Evolutionary conservation across 2,888 invertebrate species (phyloP).

Genomic region (Pocota personata): DNA sequence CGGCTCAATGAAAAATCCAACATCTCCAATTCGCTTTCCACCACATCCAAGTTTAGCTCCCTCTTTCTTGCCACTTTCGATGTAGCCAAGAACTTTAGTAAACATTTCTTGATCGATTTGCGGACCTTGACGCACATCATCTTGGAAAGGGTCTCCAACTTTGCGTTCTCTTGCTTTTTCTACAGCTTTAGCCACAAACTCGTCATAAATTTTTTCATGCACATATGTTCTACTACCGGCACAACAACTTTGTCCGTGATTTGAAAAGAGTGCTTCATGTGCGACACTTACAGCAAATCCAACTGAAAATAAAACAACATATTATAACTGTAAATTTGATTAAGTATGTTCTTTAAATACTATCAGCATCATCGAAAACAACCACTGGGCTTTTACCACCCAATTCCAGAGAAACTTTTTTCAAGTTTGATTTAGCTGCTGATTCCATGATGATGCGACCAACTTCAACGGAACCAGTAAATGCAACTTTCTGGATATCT

Average conservation of each 20-base stretch:
- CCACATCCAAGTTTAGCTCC: conserved; percentile 92
- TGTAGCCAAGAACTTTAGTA: conserved; percentile 89
- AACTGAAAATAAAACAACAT: conserved; percentile 81
- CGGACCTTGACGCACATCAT: conserved; percentile 89
- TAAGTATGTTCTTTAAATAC: conserved; percentile 81
- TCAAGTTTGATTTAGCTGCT: conserved; percentile 90
- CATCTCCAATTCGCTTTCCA: conserved; percentile 87
- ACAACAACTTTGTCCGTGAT: conserved; percentile 92
- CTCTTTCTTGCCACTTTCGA: conserved; percentile 90
- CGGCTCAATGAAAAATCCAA: conserved; percentile 90
- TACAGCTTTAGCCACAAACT: conserved; percentile 90
- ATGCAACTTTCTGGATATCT: conserved; percentile 90
- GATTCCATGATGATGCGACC: conserved; percentile 84
- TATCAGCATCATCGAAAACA: conserved; percentile 90
- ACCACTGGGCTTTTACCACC: conserved; percentile 96
- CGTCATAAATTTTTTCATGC: conserved; percentile 93
- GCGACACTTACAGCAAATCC: conserved; percentile 86
- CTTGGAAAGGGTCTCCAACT: conserved; percentile 92
- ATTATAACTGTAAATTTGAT: neutral
- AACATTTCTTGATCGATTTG: conserved; percentile 91
- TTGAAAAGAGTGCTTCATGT: conserved; percentile 87
- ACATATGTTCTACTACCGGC: conserved; percentile 96
- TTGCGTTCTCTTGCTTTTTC: conserved; percentile 87
- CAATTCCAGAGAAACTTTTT: conserved; percentile 92
- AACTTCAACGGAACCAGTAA: conserved; percentile 89